Conservation (phyloP, 2,888 invertebrate species). For the Gordius sp. region DNA sequence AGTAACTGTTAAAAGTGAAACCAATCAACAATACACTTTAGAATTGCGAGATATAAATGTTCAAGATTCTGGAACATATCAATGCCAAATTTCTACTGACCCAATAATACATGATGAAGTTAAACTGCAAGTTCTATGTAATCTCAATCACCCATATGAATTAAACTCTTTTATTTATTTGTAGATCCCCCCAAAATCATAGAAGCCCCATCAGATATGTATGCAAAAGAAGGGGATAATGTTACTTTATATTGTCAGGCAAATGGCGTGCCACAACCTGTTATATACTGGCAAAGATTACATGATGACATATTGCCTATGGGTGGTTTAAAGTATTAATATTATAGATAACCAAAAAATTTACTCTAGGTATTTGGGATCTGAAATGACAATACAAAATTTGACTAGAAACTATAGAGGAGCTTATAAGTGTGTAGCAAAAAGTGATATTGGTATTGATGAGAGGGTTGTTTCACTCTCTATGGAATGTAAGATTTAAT, state of each 20-base stretch:
- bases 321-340: constrained; percentile 2
- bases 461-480: neutral
- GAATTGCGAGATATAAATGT: neutral
- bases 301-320: constrained; percentile 11
- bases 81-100: constrained; percentile 15
- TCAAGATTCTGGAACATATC: constrained; percentile 7
- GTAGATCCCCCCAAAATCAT: constrained; percentile 4
- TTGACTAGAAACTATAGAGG: neutral
- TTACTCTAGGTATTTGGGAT: neutral
- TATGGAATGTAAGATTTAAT: constrained; percentile 13
- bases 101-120: neutral
- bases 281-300: neutral
- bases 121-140: neutral
- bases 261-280: neutral
- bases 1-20: neutral
- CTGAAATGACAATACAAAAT: neutral
- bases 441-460: neutral
- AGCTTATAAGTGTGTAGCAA: neutral
- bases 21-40: neutral
- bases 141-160: neutral
- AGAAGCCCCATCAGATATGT: neutral
- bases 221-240: neutral
- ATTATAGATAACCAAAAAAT: too few relatives aligned
- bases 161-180: neutral
- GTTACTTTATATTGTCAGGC: neutral